Evolutionary conservation across 2,113 vertebrate genomes (phyloP).

Genomic region (Xenotilapia caudafasciata): DNA sequence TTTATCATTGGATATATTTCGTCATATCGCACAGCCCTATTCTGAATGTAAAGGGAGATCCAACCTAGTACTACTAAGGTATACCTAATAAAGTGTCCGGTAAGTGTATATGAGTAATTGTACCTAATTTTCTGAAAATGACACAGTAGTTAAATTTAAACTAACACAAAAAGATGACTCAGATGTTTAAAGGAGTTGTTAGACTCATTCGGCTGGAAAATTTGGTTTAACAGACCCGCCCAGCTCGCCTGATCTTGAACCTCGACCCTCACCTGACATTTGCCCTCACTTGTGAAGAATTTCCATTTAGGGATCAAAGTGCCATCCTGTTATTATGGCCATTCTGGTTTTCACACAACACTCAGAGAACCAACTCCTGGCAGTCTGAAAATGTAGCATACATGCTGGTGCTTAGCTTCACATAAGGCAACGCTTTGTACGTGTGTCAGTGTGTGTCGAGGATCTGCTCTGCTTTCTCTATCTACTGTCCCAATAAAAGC

Average conservation of each 20-base stretch:
- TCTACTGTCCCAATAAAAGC: conserved; percentile 58
- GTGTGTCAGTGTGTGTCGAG: background rate
- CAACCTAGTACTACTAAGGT: background rate
- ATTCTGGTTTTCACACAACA: background rate
- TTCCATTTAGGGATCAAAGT: background rate
- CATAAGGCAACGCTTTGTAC: conserved; percentile 25
- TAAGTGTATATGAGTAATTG: background rate
- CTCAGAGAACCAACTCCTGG: background rate
- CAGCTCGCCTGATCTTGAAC: conserved; percentile 9
- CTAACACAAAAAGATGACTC: background rate
- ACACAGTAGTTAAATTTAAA: background rate
- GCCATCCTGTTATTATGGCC: background rate
- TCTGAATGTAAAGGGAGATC: background rate
- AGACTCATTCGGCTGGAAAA: conserved; percentile 12
- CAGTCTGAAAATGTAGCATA: conserved; percentile 6
- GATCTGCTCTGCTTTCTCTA: conserved; percentile 53
- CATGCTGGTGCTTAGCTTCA: conserved; percentile 4
- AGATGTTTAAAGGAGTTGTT: background rate
- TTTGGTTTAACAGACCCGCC: background rate
- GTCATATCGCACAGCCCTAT: background rate
- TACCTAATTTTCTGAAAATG: background rate
- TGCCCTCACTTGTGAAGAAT: background rate
- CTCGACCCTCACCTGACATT: background rate
- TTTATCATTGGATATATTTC: accelerated
- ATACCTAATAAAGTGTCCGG: background rate